Percentiles rank a stretch among this genome's conserved stretches.
phyloP scores from a whole-genome alignment of 2,797 vertebrate species.

The Catamblyrhynchus diadema region DNA sequence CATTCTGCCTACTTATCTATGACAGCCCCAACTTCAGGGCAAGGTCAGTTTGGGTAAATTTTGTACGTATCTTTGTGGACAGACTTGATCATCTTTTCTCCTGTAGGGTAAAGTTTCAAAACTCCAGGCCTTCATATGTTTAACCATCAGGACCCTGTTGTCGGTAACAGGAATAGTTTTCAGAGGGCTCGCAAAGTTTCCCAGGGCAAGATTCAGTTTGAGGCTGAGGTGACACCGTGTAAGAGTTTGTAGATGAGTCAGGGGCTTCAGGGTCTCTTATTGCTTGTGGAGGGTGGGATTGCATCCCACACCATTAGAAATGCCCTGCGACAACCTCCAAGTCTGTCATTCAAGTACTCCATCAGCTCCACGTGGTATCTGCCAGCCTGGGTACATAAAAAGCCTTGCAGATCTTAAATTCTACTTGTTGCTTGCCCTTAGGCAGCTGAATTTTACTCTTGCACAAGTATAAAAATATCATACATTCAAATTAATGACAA shows the following conservation, averaged over 20 bases:
- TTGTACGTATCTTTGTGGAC: accelerated
- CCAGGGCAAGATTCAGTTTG: neutral
- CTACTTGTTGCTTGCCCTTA: neutral
- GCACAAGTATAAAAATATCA: neutral
- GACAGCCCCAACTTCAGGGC: accelerated
- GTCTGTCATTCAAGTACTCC: neutral
- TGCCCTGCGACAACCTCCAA: neutral
- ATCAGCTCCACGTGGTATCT: accelerated
- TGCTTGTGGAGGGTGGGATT: neutral
- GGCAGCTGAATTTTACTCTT: neutral
- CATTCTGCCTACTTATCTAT: neutral
- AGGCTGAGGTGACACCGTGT: accelerated
- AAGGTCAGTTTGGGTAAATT: neutral
- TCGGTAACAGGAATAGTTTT: neutral
- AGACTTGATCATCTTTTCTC: neutral
- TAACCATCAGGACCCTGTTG: accelerated
- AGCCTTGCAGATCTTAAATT: neutral
- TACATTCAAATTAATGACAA: neutral
- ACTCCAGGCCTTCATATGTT: neutral
- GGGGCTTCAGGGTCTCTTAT: neutral
- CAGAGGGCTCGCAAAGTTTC: neutral
- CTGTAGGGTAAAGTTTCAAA: neutral
- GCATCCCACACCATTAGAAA: neutral
- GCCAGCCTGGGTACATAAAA: neutral
- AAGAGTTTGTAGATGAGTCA: neutral